A percentile compares a stretch with the other conserved stretches of the same genome.
phyloP scores from a whole-genome alignment of 2,113 vertebrate genomes.

The Bos indicus region DNA sequence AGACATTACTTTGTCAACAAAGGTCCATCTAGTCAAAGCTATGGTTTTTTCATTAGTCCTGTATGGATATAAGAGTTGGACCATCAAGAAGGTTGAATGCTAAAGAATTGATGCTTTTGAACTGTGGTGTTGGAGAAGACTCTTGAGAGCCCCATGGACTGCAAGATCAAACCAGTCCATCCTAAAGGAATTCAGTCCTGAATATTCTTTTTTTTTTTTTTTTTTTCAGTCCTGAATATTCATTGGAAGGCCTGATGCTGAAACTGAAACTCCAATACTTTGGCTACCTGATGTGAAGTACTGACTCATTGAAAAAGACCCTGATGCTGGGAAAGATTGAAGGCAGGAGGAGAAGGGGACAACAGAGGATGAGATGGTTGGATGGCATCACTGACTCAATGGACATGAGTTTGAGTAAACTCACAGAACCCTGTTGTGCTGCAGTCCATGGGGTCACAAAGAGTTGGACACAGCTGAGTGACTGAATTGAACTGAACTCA shows the following conservation, averaged over 20 bases:
- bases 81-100: not conserved
- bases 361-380: not conserved
- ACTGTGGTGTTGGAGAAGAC: not conserved
- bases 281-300: not conserved
- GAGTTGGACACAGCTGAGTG: not conserved
- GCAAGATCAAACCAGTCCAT: not conserved
- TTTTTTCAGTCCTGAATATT: not conserved
- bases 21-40: not conserved
- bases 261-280: not conserved
- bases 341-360: rapidly evolving
- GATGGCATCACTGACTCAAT: not conserved
- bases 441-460: not conserved
- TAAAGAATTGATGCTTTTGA: not conserved
- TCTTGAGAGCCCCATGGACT: not conserved
- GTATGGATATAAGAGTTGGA: not conserved
- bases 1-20: not conserved
- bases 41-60: not conserved
- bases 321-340: not conserved
- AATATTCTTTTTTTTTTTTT: too few species aligned
- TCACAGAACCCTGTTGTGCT: not conserved
- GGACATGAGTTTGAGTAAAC: not conserved
- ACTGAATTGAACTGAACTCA: not conserved
- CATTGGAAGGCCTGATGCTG: not conserved
- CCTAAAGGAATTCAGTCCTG: not conserved
- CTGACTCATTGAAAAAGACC: not conserved